A percentile compares a stretch with the other conserved stretches of the same genome.
These are phyloP conservation scores for Ochropleura plecta DNA, from an alignment of 2,888 invertebrate genomes.

Conservation along the genomic window DNA sequence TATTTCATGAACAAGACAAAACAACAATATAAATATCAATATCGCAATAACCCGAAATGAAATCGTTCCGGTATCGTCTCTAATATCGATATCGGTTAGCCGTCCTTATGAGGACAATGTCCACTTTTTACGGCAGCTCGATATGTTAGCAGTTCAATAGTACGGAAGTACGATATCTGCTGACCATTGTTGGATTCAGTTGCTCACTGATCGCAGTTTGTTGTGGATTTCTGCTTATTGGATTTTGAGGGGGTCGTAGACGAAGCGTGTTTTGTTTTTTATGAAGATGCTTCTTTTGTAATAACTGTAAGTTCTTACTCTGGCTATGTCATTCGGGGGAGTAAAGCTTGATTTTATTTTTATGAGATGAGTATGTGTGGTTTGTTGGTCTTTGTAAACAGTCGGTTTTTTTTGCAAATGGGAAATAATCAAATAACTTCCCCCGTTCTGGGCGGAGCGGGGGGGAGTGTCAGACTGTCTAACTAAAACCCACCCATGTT, in stretches of 20 bases:
- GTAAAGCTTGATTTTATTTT: not conserved
- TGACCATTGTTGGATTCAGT: slow-evolving; percentile 67
- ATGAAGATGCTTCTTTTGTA: not conserved
- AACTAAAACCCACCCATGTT: no score
- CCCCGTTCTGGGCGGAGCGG: no score
- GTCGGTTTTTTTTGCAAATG: no score
- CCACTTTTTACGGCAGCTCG: slow-evolving; percentile 76
- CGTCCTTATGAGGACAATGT: slow-evolving; percentile 74
- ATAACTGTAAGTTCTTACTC: not conserved
- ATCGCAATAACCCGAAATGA: slow-evolving; percentile 64
- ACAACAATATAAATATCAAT: slow-evolving; percentile 46
- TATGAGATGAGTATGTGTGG: not conserved
- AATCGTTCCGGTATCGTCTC: slow-evolving; percentile 49
- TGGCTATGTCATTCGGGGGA: not conserved
- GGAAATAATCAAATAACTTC: no score
- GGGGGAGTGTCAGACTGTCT: no score
- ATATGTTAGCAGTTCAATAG: slow-evolving; percentile 83
- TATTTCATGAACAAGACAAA: slow-evolving; percentile 21
- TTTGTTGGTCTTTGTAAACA: not conserved
- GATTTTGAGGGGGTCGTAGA: slow-evolving; percentile 40
- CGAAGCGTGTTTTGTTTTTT: slow-evolving; percentile 23
- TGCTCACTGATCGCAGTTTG: slow-evolving; percentile 52
- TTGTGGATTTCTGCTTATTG: slow-evolving; percentile 60
- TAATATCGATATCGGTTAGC: slow-evolving; percentile 68
- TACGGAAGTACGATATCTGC: slow-evolving; percentile 79